Evolutionary conservation across 2,888 invertebrate species (phyloP), one percentile per base, ranked within the genome.

Genomic region (Euplexia lucipara): DNA sequence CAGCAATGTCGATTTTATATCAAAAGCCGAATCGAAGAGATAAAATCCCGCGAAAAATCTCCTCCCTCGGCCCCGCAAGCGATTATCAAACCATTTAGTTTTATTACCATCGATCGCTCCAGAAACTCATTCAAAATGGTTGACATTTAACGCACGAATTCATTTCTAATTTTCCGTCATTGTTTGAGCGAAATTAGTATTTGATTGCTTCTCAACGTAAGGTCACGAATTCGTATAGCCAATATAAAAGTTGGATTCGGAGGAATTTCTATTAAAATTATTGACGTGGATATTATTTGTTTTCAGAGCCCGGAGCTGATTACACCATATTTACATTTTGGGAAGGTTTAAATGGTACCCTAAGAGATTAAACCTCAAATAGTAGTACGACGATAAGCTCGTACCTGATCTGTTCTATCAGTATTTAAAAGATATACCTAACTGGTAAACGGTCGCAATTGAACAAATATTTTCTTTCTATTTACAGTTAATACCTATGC

Each of bases 151-250:
- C 91, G 92, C 91, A 89, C 87, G 88, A 89, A 81, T 88, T 86
- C 88, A 86, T 90, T 91, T 92, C 91, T 90, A 92, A 93, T 92
- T 92, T 90, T 88, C 90, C 84, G 83, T 88, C 89, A 90, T 90
- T 92, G 90, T 92, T 90, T 88, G 84, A 85, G 82, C 79, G 86
- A 89, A 91, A 91, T 91, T 90, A 88, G 88, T 89, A 88, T 90
- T 91, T 92, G 90, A 92, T 92, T 89, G 88, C 86, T 85, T 84
- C 83, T 70, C 80, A 72, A 53, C 58, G 61, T 69, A 65, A 67
- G 58, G 63, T 49, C 63, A 56, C 66, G 70, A 56, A 63, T 69
- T 67, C 59, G 62, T 58, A 54, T 44, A 75, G 56, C 79, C 60
- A 57, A 75, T 74, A 64, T 74, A 60, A 78, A 75, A 75, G 47